Evolutionary conservation across 2,113 vertebrate genomes (phyloP).

Genomic region (Marmota flaviventris): DNA sequence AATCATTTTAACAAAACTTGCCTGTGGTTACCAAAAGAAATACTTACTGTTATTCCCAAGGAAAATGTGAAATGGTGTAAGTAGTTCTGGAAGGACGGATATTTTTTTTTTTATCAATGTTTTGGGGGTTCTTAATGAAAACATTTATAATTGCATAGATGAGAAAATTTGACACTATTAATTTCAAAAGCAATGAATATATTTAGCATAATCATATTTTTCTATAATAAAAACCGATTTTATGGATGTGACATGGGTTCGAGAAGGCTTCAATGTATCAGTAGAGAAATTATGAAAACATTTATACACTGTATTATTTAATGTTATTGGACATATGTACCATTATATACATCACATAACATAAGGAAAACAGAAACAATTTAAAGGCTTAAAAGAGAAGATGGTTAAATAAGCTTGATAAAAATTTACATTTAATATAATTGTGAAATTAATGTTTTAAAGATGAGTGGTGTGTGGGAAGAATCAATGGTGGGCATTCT

Average conservation of each 20-base stretch:
- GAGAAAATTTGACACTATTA: background rate
- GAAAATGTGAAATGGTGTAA: background rate
- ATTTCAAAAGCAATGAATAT: slow-evolving; percentile 22
- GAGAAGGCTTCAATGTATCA: background rate
- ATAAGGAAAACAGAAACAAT: background rate
- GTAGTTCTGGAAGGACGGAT: background rate
- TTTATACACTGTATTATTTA: background rate
- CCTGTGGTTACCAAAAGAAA: background rate
- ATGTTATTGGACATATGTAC: background rate
- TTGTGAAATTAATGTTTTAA: background rate
- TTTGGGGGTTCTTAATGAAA: background rate
- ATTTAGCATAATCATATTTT: background rate
- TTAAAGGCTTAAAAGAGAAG: background rate
- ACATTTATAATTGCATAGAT: background rate
- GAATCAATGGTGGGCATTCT: background rate
- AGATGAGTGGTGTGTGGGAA: background rate
- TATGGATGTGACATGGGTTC: background rate
- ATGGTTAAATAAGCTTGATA: background rate
- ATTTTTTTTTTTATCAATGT: background rate
- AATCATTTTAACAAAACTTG: background rate
- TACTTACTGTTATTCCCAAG: background rate
- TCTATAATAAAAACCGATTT: background rate
- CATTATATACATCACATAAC: background rate
- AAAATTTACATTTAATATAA: background rate
- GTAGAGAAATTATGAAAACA: background rate